Evolutionary conservation across 2,888 invertebrate genomes (phyloP), one percentile per base, ranked within the genome.

Genomic region (Lamproptera curius): DNA sequence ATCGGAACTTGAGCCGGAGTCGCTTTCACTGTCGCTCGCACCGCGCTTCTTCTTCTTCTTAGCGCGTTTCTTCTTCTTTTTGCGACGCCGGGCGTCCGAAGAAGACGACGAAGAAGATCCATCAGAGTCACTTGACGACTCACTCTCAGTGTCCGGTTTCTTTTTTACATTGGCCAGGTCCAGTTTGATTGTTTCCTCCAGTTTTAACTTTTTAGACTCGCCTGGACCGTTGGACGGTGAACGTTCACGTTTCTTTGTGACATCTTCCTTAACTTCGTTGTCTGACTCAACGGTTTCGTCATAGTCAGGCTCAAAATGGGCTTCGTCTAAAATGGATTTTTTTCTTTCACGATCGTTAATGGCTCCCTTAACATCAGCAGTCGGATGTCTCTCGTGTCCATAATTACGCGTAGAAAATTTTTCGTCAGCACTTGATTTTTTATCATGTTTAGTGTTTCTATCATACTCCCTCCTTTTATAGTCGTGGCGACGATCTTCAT

Each of bases 251-350:
- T 72, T 87, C 57, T 83, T 84, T 10, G 57, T 61, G 26, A 59
- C 61, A 26, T 90, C 90, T 10, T 88, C 89, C 52, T 92, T 92
- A 1, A 84, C 80, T 58, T 93, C 92, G 14, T 85, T 89, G 51
- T 93, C 92, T 3, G 91, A 87, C 58, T 90, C 88, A 13, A 89
- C 73, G 45, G 76, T 84, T 63, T 89, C 91, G 56, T 93, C 93
- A 70, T 94, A 93, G 67, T 94, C 93, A 0, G 93, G 93, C 62
- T 92, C 93, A 65, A 93, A 93, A 63, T 89, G 92, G 0, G 93
- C 90, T 74, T 94, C 94, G 59, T 94, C 93, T 34, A 93, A 74
- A 4, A 90, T 90, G 6, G 92, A 90, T 61, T 93, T 92, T 58
- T 93, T 92, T 54, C 91, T 80, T 66, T 90, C 90, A 0, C 87